A percentile compares a stretch with the other conserved stretches of the same genome.
Conservation (phyloP, 2,797 vertebrate species). For the Pelochelys cantorii region DNA sequence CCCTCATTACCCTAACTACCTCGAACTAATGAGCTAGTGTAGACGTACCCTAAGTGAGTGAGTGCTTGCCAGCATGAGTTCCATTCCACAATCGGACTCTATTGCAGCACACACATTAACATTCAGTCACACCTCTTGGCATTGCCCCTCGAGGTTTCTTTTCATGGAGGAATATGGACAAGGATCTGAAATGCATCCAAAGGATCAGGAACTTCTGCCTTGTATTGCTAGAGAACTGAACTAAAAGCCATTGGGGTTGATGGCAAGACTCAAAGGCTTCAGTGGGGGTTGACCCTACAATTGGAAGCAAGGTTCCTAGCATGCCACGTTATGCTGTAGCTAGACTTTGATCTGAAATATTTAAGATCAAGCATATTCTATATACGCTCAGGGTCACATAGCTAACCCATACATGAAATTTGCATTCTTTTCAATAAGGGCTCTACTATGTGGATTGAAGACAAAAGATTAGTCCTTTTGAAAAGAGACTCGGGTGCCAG, state of each 20-base stretch:
- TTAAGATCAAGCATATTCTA: neutral
- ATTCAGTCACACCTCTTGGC: neutral
- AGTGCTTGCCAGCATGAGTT: neutral
- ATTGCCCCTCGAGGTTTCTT: neutral
- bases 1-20: too few species aligned
- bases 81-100: neutral
- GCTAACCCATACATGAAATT: neutral
- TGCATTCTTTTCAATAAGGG: neutral
- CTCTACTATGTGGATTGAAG: neutral
- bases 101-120: neutral
- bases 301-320: neutral
- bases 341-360: neutral
- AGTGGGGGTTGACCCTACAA: neutral
- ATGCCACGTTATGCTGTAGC: neutral
- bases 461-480: neutral
- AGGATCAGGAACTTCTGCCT: neutral
- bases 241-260: neutral
- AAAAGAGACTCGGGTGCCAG: neutral
- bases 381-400: neutral
- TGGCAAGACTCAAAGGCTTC: neutral
- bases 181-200: neutral
- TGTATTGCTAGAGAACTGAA: neutral
- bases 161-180: neutral
- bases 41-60: too few species aligned
- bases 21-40: too few species aligned